These are phyloP conservation scores for Teleiodes luculella DNA, from an alignment of 2,888 invertebrate species.

Conservation along the genomic window DNA sequence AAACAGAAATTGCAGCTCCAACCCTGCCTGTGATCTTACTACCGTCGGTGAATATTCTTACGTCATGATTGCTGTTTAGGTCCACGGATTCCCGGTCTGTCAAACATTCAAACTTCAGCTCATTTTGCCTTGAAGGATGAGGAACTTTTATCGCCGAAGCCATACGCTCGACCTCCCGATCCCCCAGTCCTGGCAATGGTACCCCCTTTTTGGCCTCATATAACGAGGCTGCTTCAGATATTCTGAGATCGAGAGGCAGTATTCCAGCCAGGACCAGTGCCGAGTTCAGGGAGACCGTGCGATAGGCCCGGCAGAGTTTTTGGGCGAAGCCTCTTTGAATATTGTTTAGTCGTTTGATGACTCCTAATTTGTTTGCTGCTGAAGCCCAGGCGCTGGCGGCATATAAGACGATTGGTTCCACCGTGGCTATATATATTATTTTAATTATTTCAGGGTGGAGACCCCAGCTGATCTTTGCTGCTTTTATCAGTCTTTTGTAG, in stretches of 20 bases:
- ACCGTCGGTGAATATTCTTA: not conserved
- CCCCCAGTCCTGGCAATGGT: not conserved
- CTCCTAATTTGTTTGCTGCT: not conserved
- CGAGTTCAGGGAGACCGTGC: conserved; percentile 4
- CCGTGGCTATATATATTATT: conserved; percentile 5
- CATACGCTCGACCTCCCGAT: not conserved
- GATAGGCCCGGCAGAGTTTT: not conserved
- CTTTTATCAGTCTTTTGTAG: conserved; percentile 6
- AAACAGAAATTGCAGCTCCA: not conserved
- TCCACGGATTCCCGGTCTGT: not conserved
- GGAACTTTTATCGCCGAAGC: not conserved
- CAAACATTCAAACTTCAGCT: too few relatives aligned
- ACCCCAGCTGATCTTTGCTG: conserved; percentile 6
- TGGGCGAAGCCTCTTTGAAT: not conserved
- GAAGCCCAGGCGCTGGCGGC: conserved; percentile 20
- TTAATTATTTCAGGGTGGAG: not conserved
- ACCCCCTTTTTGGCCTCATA: not conserved
- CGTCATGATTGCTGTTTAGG: not conserved
- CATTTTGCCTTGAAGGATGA: not conserved
- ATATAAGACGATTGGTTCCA: conserved; percentile 1
- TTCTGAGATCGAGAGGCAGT: conserved; percentile 11
- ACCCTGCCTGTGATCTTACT: not conserved
- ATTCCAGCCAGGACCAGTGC: conserved; percentile 8
- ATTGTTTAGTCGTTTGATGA: not conserved
- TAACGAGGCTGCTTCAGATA: not conserved